phyloP scores from a whole-genome alignment of 1,140 invertebrate genomes.

The Batillaria attramentaria region DNA sequence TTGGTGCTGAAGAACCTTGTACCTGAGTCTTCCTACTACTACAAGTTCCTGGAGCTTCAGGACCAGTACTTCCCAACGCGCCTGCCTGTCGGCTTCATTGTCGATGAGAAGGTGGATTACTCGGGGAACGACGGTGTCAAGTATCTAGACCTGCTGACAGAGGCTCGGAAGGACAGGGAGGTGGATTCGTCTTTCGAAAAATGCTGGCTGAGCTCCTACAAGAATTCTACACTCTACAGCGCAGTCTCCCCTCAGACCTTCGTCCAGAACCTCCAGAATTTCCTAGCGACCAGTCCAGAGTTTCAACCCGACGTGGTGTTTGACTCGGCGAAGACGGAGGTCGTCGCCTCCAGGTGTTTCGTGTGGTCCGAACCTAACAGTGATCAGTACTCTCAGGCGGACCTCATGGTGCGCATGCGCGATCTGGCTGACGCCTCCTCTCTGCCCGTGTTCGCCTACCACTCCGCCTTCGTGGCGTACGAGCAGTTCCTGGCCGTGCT shows the following conservation, averaged over 20 bases:
- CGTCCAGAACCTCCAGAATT: conserved; percentile 54
- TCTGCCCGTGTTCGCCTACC: conserved; percentile 52
- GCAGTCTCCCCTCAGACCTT: conserved; percentile 73
- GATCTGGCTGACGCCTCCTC: conserved; percentile 48
- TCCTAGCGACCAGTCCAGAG: conserved; percentile 70
- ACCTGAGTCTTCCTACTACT: conserved; percentile 63
- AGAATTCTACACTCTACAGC: conserved; percentile 19
- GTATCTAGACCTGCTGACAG: conserved; percentile 25
- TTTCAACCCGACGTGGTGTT: conserved; percentile 88
- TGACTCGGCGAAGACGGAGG: conserved; percentile 81
- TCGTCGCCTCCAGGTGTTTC: conserved; percentile 77
- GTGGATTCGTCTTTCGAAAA: conserved; percentile 24
- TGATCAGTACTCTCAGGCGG: conserved; percentile 38
- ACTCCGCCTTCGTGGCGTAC: conserved; percentile 53
- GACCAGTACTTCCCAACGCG: conserved; percentile 33
- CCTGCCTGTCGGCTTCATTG: conserved; percentile 35
- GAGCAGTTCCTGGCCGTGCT: conserved; percentile 91
- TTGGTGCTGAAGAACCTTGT: conserved; percentile 78
- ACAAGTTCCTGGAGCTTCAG: conserved; percentile 30
- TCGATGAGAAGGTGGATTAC: conserved; percentile 24
- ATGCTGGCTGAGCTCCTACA: conserved; percentile 41
- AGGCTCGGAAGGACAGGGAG: conserved; percentile 17
- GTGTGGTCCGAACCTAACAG: conserved; percentile 32
- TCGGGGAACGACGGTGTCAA: conserved; percentile 9
- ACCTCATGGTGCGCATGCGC: conserved; percentile 57